Conservation (phyloP, 2,113 vertebrate species). For the Petroica traversi region DNA sequence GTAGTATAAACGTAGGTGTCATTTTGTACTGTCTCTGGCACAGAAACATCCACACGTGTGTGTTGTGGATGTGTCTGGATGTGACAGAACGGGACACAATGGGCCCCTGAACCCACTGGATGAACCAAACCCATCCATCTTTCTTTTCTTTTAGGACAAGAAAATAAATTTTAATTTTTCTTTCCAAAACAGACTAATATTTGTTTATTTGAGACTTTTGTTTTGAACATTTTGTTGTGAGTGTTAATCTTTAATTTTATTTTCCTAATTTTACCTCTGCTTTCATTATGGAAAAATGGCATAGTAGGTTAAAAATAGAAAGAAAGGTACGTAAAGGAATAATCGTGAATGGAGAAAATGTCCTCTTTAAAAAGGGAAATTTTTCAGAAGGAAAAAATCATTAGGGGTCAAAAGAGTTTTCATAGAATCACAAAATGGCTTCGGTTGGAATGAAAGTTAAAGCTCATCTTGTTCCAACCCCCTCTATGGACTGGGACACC, state of each 20-base stretch:
- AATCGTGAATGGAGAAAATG: not conserved
- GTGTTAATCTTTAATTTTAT: not conserved
- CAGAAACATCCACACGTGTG: not conserved
- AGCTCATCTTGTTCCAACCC: accelerated
- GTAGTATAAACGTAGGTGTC: not conserved
- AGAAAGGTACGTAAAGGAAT: not conserved
- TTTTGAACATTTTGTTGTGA: not conserved
- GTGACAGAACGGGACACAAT: not conserved
- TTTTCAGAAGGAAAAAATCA: not conserved
- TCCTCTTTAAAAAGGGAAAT: not conserved
- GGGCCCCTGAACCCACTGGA: not conserved
- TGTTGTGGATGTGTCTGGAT: not conserved
- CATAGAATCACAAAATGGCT: not conserved
- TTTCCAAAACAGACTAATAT: not conserved
- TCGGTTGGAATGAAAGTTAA: not conserved
- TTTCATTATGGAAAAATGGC: not conserved
- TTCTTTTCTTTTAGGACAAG: not conserved
- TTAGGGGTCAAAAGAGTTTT: not conserved
- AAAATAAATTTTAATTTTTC: not conserved
- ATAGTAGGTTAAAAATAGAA: not conserved
- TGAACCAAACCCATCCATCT: not conserved
- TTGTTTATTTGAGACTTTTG: not conserved
- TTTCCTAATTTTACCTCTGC: not conserved
- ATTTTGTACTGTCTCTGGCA: not conserved
- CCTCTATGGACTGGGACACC: too few species aligned